Conservation (phyloP, 2,888 invertebrate species). For the Acholoe squamosa region DNA sequence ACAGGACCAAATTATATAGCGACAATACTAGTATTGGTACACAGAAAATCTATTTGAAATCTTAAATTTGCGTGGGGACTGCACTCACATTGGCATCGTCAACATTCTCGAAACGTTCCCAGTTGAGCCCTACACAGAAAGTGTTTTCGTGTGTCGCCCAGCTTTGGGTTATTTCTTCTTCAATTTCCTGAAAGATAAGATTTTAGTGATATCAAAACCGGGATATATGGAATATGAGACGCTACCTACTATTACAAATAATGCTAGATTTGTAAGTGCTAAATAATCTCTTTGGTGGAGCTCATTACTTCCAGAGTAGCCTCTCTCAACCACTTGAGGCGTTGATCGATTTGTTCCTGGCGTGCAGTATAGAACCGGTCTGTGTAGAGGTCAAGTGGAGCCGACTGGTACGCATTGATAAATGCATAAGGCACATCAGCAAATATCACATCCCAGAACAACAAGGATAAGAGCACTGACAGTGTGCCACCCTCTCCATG, state of each 20-base stretch:
- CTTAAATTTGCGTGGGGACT: too few species aligned
- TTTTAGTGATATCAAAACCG: too few species aligned
- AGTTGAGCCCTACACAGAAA: conserved; percentile 84
- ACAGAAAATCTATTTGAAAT: too few species aligned
- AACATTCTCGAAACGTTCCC: conserved; percentile 83
- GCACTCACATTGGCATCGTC: conserved; percentile 78
- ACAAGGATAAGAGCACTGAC: conserved; percentile 86
- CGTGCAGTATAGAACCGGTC: conserved; percentile 88
- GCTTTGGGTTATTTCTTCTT: conserved; percentile 82
- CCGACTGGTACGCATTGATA: conserved; percentile 87
- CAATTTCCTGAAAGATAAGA: conserved; percentile 73
- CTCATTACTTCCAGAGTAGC: conserved; percentile 72
- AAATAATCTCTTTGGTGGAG: too few species aligned
- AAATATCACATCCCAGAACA: conserved; percentile 93
- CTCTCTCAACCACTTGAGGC: conserved; percentile 78
- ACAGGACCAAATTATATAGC: too few species aligned
- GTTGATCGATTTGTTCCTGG: conserved; percentile 86
- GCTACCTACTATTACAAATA: too few species aligned
- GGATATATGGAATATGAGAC: too few species aligned
- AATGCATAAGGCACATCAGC: conserved; percentile 87
- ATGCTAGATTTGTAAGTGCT: too few species aligned
- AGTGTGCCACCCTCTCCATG: conserved; percentile 90
- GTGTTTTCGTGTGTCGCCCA: conserved; percentile 82
- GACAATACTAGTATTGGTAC: too few species aligned
- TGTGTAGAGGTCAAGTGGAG: conserved; percentile 89